A percentile compares a stretch with the other conserved stretches of the same genome.
phyloP scores from a whole-genome alignment of 30 jellyfish, hydroid and myxozoan species.

The Pelagia noctiluca region DNA sequence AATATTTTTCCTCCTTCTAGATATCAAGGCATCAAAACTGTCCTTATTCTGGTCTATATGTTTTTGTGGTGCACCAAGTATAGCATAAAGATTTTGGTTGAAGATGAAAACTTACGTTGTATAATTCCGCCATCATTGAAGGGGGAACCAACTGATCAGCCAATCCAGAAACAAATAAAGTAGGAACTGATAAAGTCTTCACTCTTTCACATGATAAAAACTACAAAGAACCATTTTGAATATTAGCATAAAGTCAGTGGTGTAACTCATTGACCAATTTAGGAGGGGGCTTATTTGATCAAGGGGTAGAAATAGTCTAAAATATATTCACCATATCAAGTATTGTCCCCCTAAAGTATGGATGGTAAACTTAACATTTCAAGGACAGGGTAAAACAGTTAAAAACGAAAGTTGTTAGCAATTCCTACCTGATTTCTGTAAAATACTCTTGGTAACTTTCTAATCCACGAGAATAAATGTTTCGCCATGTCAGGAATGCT shows the following conservation, averaged over 20 bases:
- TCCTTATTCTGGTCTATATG: neutral
- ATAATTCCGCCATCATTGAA: constrained; percentile 81
- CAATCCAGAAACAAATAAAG: constrained; percentile 84
- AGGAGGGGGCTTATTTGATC: neutral
- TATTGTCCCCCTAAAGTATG: neutral
- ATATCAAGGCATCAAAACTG: neutral
- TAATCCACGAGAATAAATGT: constrained; percentile 71
- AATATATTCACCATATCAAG: neutral
- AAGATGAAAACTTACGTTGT: constrained; percentile 57
- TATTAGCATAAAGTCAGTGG: neutral
- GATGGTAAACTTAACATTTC: neutral
- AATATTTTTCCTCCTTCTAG: neutral
- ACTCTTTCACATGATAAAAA: constrained; percentile 82
- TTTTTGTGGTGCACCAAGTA: neutral
- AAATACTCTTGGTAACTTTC: constrained; percentile 80
- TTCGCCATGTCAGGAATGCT: constrained; percentile 93
- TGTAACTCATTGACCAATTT: neutral
- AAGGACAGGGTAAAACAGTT: neutral
- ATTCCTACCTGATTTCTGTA: constrained; percentile 82
- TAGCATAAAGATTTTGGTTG: too few species aligned
- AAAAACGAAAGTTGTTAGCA: too few species aligned
- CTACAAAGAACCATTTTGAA: constrained; percentile 30
- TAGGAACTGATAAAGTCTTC: constrained; percentile 70
- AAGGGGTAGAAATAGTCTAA: neutral
- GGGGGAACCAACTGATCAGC: constrained; percentile 98